Conservation (phyloP, 2,113 vertebrate species). For the Nettapus auritus region DNA sequence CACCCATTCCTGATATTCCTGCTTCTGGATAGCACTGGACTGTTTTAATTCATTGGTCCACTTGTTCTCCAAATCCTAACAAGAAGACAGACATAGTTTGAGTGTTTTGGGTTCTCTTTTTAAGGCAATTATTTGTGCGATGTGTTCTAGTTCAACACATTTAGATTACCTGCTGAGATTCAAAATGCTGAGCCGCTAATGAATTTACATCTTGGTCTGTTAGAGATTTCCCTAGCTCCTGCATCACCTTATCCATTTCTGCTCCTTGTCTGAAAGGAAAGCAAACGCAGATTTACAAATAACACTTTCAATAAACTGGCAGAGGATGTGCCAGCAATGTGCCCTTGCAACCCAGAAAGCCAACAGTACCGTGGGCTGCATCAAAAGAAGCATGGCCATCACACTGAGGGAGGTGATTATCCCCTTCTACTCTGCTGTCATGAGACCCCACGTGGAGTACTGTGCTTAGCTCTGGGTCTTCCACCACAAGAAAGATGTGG, state of each 20-base stretch:
- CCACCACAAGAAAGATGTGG: not conserved
- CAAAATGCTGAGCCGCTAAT: slow-evolving; percentile 95
- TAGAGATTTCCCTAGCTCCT: slow-evolving; percentile 92
- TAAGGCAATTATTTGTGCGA: not conserved
- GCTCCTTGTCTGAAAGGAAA: slow-evolving; percentile 84
- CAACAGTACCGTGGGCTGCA: not conserved
- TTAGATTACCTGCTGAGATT: slow-evolving; percentile 90
- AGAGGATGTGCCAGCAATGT: not conserved
- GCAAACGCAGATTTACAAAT: not conserved
- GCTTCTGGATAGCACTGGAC: slow-evolving; percentile 93
- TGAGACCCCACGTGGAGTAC: not conserved
- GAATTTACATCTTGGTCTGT: slow-evolving; percentile 96
- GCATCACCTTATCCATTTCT: slow-evolving; percentile 98
- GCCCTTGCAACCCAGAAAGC: not conserved
- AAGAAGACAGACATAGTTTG: not conserved
- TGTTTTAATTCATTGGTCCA: slow-evolving; percentile 96
- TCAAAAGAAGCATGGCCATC: not conserved
- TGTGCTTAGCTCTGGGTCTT: not conserved
- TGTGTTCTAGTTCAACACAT: not conserved
- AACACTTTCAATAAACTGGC: not conserved
- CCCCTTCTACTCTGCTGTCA: not conserved
- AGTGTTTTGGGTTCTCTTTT: not conserved
- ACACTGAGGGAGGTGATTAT: not conserved
- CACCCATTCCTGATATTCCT: slow-evolving; percentile 98
- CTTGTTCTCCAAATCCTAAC: slow-evolving; percentile 93